Evolutionary conservation across 2,888 invertebrate genomes (phyloP), one percentile per base, ranked within the genome.

Genomic region (Acanthosepion pharaonis): DNA sequence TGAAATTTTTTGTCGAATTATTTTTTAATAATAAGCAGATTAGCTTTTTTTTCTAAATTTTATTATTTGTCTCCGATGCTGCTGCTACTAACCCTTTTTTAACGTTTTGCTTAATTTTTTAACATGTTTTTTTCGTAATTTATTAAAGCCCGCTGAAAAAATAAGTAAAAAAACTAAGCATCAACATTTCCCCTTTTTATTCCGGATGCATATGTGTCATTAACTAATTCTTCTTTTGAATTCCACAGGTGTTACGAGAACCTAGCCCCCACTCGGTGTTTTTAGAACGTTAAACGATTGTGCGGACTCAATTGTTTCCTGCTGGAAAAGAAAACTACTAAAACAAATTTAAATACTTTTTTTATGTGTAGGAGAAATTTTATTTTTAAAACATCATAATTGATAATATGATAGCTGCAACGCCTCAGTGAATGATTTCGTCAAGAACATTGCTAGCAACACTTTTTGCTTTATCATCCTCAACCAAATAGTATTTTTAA

Each of bases 221-320:
- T 78, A n/a, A 78, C n/a, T 78, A 15, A n/a, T 78, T 78, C n/a
- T 78, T 78, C 18, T 78, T 64, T 78, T 78, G n/a, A 78, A 78
- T 78, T 78, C 78, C 78, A 78, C 78, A 78, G 78, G 78, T 78
- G 78, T 78, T 78, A 78, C 78, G n/a, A 78, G n/a, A 78, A 18
- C n/a, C 11, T 15, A n/a, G 18, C n/a, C 78, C 78, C 78, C n/a
- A 78, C n/a, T 78, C 18, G 78, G 78, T n/a, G 28, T 78, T 28
- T n/a, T 28, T 18, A 15, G 2, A 78, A 8, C n/a, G 9, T 28
- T 33, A 9, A 18, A n/a, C 78, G 11, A n/a, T 9, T 78, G 78
- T 23, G n/a, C 78, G 78, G n/a, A n/a, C n/a, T 23, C 78, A 1
- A 33, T 78, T 78, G n/a, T n/a, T 78, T 78, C 78, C 78, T 11